A percentile compares a stretch with the other conserved stretches of the same genome.
Evolutionary conservation across 2,888 invertebrate genomes (phyloP).

Genomic region (Perdita meconis): DNA sequence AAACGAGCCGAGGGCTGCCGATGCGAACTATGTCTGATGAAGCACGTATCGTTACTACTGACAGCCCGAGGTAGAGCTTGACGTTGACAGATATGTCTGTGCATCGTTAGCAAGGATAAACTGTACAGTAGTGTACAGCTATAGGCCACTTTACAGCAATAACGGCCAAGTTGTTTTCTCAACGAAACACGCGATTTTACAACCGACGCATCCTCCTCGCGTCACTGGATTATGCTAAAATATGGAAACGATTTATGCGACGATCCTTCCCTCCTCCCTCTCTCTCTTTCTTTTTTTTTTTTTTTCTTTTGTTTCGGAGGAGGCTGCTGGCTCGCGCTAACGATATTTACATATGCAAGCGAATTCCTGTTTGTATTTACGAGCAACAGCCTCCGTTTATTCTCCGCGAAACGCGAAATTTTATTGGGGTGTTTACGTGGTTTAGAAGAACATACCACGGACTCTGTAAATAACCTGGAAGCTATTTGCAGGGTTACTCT

Average conservation of each 20-base stretch:
- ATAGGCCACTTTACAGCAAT: constrained; percentile 68
- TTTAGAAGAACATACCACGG: constrained; percentile 8
- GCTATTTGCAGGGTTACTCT: constrained; percentile 14
- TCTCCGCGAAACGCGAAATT: constrained; percentile 18
- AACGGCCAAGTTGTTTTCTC: constrained; percentile 54
- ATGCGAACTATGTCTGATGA: constrained; percentile 59
- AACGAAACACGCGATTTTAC: constrained; percentile 45
- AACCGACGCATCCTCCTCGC: not conserved
- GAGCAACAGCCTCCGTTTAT: constrained; percentile 2
- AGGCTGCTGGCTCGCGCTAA: constrained; percentile 7
- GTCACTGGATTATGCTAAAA: constrained; percentile 32
- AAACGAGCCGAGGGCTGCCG: constrained; percentile 12
- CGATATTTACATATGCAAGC: constrained; percentile 37
- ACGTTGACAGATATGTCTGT: constrained; percentile 66
- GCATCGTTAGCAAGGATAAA: constrained; percentile 67
- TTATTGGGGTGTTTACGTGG: constrained; percentile 27
- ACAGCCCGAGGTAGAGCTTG: constrained; percentile 60
- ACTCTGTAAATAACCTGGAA: constrained; percentile 30
- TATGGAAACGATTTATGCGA: constrained; percentile 39
- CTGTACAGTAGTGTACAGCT: constrained; percentile 50
- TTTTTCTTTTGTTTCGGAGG: not conserved
- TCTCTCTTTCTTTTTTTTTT: too few relatives aligned
- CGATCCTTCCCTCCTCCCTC: too few relatives aligned
- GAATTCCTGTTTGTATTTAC: constrained; percentile 11
- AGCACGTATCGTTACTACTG: constrained; percentile 70